Evolutionary conservation across 2,113 vertebrate genomes (phyloP), one percentile per base, ranked within the genome.

Genomic region (Nettapus auritus): DNA sequence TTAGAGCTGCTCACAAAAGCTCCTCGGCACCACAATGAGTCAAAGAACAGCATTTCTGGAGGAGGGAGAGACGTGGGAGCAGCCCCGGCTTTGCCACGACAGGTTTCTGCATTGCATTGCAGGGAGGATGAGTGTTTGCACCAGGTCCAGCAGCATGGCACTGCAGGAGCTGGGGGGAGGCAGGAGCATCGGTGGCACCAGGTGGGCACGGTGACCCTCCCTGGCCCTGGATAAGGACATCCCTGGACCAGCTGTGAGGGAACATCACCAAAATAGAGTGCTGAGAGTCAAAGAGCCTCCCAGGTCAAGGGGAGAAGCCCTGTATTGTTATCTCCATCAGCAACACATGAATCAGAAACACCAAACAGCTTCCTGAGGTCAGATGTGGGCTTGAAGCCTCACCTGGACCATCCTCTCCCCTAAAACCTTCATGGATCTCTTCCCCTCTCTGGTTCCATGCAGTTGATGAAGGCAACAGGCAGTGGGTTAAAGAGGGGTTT

Each of bases 11-110:
- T 69, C 40, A 13, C 8, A 67, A 79, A 89, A 90, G 53, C 85
- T 86, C 44, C 25, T 82, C 1, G 3, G 34, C 79, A 81, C 46
- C 75, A 69, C 82, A 62, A 31, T 59, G 90, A 95, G 46, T 86
- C 80, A 92, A 88, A 78, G 88, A 90, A 86, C 95, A 93, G 94
- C 59, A 90, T 96, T 93, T 93, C 86, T 29, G 92, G 86, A 74
- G 96, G 95, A 94, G 94, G 76, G 44, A 91, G 68, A 0, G 1
- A 88, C 0, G 82, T 86, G 92, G 95, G 88, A 94, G 79, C 84
- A 91, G 81, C 69, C 12, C 59, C 1, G 0, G 83, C 34, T 8
- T 68, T 82, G 62, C 53, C 63, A 31, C 9, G 4, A 28, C 79
- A 76, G 46, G 44, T 53, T 89, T 57, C 57, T 70, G 34, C 67